Conservation (phyloP, 2,888 invertebrate genomes). For the Drosophila affinis region DNA sequence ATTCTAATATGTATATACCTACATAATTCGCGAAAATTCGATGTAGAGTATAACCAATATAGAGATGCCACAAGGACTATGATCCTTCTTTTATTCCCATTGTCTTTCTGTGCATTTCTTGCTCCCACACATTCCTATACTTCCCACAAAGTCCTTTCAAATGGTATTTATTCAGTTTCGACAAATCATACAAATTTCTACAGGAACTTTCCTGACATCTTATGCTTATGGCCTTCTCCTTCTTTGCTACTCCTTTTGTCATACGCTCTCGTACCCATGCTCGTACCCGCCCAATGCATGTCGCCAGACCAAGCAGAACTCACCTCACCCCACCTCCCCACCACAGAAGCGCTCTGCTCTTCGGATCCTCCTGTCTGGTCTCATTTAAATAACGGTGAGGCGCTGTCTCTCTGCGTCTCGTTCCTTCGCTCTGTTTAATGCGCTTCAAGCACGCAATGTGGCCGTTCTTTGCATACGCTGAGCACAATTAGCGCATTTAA, state of each 20-base stretch:
- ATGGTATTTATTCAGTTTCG: too few species aligned
- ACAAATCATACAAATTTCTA: too few species aligned
- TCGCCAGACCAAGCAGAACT: slow-evolving; percentile 66
- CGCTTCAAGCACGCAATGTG: slow-evolving; percentile 61
- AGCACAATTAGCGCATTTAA: slow-evolving; percentile 70
- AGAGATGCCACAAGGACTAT: too few species aligned
- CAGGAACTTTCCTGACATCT: too few species aligned
- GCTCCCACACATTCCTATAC: too few species aligned
- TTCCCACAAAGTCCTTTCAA: too few species aligned
- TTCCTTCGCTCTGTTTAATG: slow-evolving; percentile 71
- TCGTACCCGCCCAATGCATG: slow-evolving; percentile 70
- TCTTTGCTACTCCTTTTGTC: slow-evolving; percentile 41
- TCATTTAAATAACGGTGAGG: slow-evolving; percentile 70
- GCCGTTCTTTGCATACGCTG: slow-evolving; percentile 60
- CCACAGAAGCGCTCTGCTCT: background rate
- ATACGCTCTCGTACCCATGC: slow-evolving; percentile 1
- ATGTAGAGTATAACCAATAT: too few species aligned
- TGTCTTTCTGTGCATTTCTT: too few species aligned
- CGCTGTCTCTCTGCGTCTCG: slow-evolving; percentile 21
- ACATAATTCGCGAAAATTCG: too few species aligned
- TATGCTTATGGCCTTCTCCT: background rate
- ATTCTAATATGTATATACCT: too few species aligned
- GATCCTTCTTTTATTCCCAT: too few species aligned
- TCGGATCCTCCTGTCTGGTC: background rate
- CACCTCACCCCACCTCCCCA: background rate